Evolutionary conservation across 1,140 invertebrate species (phyloP), one percentile per base, ranked within the genome.

Genomic region (Pseudomyrmex gracilis): DNA sequence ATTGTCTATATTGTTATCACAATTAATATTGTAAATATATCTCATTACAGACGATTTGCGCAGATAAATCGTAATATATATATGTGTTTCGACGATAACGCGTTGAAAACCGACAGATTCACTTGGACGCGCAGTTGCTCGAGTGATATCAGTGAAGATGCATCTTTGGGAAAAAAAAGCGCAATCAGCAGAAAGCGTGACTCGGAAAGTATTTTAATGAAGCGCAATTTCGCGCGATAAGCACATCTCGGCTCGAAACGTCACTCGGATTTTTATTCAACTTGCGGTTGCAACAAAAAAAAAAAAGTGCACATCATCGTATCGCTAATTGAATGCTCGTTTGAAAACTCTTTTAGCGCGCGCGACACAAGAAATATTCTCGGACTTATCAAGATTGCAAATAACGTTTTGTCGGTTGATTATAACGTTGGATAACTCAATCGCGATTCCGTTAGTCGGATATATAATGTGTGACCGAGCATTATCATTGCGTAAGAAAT

Each of bases 401-500:
- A 45, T 15, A n/a, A n/a, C 13, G 10, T 12, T n/a, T 10, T 47
- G 12, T 22, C 20, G 20, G 17, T 12, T 20, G 57, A 60, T 20
- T 47, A 68, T 53, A 9, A 10, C 2, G 9, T 2, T n/a, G 12
- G 9, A 64, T 45, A 34, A 74, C 49, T 74, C 20, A 9, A 20
- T n/a, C 57, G 10, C 2, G 8, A 70, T 78, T 70, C 20, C 7
- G 10, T 78, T 68, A 58, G 43, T 13, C 34, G 34, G 34, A 12
- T 51, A 13, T 7, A 34, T 5, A 0, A 5, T 34, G 4, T 34
- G 4, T 24, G 63, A 63, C 51, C 45, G 45, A 63, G 45, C 15
- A 74, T 74, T 15, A 10, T 47, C 43, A 70, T 68, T 68, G 64
- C 34, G 13, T 68, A 78, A 78, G 17, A 78, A 78, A 64, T 22